phyloP scores from a whole-genome alignment of 2,888 invertebrate species.

The Chaitophorus viminalis region DNA sequence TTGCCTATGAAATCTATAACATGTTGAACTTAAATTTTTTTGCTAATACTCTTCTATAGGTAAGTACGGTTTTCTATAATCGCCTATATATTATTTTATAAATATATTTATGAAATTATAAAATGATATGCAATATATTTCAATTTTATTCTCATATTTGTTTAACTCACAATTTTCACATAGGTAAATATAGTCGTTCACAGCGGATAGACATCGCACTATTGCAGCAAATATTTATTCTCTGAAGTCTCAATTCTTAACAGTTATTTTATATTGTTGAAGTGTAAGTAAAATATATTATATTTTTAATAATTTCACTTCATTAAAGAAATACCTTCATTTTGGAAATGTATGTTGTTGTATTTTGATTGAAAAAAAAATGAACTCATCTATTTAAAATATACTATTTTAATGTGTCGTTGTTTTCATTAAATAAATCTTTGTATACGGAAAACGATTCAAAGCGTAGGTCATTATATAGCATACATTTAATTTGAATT shows the following conservation, averaged over 20 bases:
- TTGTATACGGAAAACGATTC: no score
- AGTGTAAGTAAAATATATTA: not conserved
- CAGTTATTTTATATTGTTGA: no score
- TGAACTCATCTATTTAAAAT: no score
- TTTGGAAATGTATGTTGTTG: no score
- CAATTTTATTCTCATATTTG: not conserved
- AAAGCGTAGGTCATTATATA: no score
- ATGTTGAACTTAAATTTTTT: not conserved
- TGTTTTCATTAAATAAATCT: no score
- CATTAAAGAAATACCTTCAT: no score
- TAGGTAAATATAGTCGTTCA: not conserved
- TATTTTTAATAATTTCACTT: no score
- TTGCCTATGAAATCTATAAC: not conserved
- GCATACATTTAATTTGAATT: no score
- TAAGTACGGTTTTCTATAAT: not conserved
- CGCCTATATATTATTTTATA: not conserved
- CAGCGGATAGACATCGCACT: not conserved
- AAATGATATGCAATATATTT: not conserved
- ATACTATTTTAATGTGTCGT: no score
- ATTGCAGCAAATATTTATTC: not conserved
- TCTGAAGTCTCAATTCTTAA: not conserved
- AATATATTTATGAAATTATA: not conserved
- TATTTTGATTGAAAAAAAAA: no score
- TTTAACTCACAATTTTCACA: not conserved
- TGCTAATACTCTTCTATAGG: no score